phyloP scores from a whole-genome alignment of 53 echinoderm and acorn worm species.

The Antedon mediterranea region DNA sequence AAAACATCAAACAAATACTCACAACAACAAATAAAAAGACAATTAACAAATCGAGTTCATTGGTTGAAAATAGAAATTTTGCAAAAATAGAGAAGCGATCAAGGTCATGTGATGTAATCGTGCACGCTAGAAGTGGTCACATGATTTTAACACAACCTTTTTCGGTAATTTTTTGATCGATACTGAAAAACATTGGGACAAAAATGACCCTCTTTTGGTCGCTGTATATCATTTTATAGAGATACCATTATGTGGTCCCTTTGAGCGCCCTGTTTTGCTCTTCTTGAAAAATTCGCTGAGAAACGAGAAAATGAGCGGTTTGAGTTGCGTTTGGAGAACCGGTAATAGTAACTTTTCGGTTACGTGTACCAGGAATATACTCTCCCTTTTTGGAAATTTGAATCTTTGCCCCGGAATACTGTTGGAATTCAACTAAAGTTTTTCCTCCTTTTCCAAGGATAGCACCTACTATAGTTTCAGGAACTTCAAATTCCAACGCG shows the following conservation, averaged over 20 bases:
- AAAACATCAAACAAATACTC: not conserved
- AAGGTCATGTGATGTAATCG: not conserved
- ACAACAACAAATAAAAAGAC: not conserved
- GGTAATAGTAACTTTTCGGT: constrained; percentile 95
- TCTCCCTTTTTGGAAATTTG: constrained; percentile 98
- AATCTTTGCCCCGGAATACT: constrained; percentile 86
- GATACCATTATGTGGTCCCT: constrained; percentile 59
- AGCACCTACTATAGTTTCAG: constrained; percentile 94
- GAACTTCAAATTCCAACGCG: constrained; percentile 81
- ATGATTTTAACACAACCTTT: not conserved
- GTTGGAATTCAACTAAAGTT: constrained; percentile 97
- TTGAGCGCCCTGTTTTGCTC: constrained; percentile 95
- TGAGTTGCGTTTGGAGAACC: constrained; percentile 79
- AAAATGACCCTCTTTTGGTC: not conserved
- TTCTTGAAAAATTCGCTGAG: constrained; percentile 83
- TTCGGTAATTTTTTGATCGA: not conserved
- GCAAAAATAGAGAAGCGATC: not conserved
- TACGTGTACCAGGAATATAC: constrained; percentile 92
- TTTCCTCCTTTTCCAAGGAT: constrained; percentile 94
- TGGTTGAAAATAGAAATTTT: constrained; percentile 1
- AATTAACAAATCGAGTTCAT: not conserved
- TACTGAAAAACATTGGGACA: not conserved
- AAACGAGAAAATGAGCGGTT: constrained; percentile 86
- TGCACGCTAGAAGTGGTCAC: not conserved
- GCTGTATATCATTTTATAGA: not conserved